Evolutionary conservation across 2,888 invertebrate genomes (phyloP).

Genomic region (Synergus gifuensis): DNA sequence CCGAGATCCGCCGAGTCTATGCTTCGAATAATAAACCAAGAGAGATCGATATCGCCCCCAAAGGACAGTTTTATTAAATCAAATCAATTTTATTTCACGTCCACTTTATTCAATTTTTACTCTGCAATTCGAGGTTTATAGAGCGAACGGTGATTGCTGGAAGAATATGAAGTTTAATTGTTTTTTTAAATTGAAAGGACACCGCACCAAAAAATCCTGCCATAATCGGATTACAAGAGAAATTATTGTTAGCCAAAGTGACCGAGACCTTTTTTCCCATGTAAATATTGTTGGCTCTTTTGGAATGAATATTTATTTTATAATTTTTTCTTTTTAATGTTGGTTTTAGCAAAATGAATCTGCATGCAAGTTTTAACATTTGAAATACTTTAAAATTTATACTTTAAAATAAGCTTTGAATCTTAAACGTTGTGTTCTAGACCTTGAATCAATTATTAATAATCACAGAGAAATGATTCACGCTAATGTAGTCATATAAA

Average conservation of each 20-base stretch:
- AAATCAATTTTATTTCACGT: background rate
- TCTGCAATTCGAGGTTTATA: background rate
- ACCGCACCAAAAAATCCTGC: too few relatives aligned
- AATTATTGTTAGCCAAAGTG: too few relatives aligned
- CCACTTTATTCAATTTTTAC: background rate
- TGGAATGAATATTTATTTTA: background rate
- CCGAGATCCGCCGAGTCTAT: slow-evolving; percentile 1
- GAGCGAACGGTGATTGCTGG: background rate
- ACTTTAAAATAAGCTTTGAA: background rate
- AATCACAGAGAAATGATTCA: slow-evolving; percentile 23
- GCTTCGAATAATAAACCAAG: slow-evolving; percentile 27
- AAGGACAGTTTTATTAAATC: slow-evolving; percentile 9
- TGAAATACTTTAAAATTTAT: too few relatives aligned
- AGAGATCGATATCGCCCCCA: background rate
- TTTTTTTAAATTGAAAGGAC: too few relatives aligned
- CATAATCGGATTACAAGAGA: too few relatives aligned
- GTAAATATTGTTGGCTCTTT: background rate
- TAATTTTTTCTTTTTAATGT: background rate
- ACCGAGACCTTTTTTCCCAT: too few relatives aligned
- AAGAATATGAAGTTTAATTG: too few relatives aligned
- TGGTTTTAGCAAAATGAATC: background rate
- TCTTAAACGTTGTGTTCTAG: background rate
- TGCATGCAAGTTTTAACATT: too few relatives aligned
- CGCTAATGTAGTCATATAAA: slow-evolving; percentile 26
- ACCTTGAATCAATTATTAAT: slow-evolving; percentile 16